These are phyloP conservation scores for Melanotaenia trifasciata DNA, from an alignment of 2,797 vertebrate genomes.

Conservation along the genomic window DNA sequence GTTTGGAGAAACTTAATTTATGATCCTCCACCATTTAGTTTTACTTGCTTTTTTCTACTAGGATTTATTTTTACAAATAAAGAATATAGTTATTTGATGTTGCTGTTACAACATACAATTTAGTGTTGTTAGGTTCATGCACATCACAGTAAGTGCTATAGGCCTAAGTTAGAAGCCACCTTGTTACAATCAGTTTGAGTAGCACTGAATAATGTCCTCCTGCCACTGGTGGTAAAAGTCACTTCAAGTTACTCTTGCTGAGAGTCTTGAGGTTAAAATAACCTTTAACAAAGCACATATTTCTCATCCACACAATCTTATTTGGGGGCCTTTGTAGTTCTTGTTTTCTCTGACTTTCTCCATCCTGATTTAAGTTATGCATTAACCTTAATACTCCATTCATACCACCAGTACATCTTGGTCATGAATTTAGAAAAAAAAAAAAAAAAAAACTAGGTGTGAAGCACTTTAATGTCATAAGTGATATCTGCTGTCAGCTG, in stretches of 20 bases:
- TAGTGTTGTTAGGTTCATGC: constrained; percentile 17
- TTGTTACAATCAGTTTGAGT: constrained; percentile 60
- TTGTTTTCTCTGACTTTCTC: constrained; percentile 17
- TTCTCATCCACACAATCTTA: constrained; percentile 7
- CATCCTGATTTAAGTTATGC: constrained; percentile 22
- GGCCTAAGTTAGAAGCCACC: constrained; percentile 25
- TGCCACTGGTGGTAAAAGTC: constrained; percentile 28
- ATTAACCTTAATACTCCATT: constrained; percentile 25
- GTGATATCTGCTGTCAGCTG: constrained; percentile 19
- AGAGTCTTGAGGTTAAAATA: constrained; percentile 35
- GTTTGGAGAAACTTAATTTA: neutral
- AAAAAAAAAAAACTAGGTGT: neutral
- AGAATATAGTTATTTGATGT: constrained; percentile 14
- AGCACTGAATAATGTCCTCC: constrained; percentile 22
- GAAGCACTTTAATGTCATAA: constrained; percentile 40
- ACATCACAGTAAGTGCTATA: constrained; percentile 49
- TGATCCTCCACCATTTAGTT: neutral
- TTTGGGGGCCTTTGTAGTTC: constrained; percentile 11
- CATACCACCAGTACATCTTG: constrained; percentile 24
- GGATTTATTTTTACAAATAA: constrained; percentile 12
- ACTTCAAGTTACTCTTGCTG: constrained; percentile 6
- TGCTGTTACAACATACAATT: constrained; percentile 23
- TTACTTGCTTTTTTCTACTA: neutral
- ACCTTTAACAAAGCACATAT: constrained; percentile 16
- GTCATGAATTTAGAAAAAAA: constrained; percentile 25